These are phyloP conservation scores for Pedicia rivosa DNA, from an alignment of 2,888 invertebrate genomes.

Conservation along the genomic window DNA sequence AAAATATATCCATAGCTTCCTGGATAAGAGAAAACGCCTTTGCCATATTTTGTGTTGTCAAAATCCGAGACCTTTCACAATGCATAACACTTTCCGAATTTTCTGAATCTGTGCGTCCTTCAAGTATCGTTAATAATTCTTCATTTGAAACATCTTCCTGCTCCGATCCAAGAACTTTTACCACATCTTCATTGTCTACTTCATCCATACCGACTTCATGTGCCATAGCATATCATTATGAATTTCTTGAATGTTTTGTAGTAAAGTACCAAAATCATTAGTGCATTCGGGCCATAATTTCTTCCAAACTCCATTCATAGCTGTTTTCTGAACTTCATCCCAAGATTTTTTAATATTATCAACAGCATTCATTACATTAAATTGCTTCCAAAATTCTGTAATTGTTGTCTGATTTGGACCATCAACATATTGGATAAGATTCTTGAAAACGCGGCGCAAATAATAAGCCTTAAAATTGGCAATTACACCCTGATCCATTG, in stretches of 20 bases:
- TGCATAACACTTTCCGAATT: neutral
- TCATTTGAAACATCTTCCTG: neutral
- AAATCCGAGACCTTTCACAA: neutral
- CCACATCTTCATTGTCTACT: no score
- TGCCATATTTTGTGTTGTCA: slow-evolving; percentile 1
- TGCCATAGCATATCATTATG: no score
- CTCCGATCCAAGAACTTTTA: neutral
- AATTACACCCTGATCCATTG: neutral
- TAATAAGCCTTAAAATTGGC: neutral
- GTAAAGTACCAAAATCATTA: neutral
- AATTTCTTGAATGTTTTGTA: neutral
- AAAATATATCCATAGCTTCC: slow-evolving; percentile 3
- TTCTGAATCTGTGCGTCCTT: neutral
- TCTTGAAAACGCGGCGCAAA: neutral
- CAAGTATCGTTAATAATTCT: neutral
- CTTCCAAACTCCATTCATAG: slow-evolving; percentile 2
- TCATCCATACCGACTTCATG: no score
- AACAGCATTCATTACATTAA: neutral
- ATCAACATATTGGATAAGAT: slow-evolving; percentile 1
- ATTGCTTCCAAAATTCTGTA: slow-evolving; percentile 1
- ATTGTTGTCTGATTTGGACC: slow-evolving; percentile 1
- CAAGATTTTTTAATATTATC: neutral
- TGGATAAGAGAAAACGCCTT: slow-evolving; percentile 1
- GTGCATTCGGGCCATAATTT: neutral
- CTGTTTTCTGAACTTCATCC: neutral